Percentiles rank a stretch among this genome's conserved stretches.
These are phyloP conservation scores for Polyergus mexicanus DNA, from an alignment of 1,140 invertebrate genomes.

Conservation along the genomic window DNA sequence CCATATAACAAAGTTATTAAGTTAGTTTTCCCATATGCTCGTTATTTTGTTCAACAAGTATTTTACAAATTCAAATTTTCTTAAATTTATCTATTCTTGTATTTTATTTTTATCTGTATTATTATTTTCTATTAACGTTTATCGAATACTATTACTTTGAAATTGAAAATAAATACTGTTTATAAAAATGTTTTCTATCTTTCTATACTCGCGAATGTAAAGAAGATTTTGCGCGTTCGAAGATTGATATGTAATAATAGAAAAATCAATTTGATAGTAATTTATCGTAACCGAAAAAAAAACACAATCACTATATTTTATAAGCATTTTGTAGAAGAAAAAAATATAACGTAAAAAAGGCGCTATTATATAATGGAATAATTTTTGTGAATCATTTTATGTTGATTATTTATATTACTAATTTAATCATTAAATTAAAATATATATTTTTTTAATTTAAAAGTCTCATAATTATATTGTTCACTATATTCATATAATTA, in stretches of 20 bases:
- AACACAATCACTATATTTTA: not conserved
- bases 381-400: not conserved
- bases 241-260: not conserved
- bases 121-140: not conserved
- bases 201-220: not conserved
- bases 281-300: not conserved
- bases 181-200: not conserved
- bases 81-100: not conserved
- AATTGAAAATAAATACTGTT: not conserved
- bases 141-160: not conserved
- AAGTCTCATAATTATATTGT: not conserved
- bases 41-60: not conserved
- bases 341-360: not conserved
- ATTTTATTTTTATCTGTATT: not conserved
- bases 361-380: conserved; percentile 5
- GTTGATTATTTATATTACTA: not conserved
- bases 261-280: conserved; percentile 11
- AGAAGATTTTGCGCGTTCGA: not conserved
- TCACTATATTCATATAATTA: not conserved
- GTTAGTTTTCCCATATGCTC: not conserved
- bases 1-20: not conserved
- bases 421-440: not conserved
- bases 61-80: not conserved
- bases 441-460: not conserved
- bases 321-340: not conserved